Conservation (phyloP, 2,888 invertebrate species). For the Ennomos fuscantarius region DNA sequence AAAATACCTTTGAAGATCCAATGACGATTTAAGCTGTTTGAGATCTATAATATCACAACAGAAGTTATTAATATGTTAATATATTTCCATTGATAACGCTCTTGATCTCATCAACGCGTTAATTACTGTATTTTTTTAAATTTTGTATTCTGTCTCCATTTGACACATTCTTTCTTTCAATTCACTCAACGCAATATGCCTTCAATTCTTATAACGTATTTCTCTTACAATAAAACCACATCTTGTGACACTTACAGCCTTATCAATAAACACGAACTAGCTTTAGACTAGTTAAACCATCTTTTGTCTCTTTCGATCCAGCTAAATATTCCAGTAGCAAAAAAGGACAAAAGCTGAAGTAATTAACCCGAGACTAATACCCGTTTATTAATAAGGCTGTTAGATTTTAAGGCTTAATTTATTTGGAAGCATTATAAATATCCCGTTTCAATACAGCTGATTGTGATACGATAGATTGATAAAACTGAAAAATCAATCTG, state of each 20-base stretch:
- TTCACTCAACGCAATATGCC: constrained; percentile 56
- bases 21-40: constrained; percentile 53
- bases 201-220: constrained; percentile 40
- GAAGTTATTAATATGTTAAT: constrained; percentile 45
- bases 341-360: too few species aligned
- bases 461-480: too few species aligned
- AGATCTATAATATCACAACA: constrained; percentile 76
- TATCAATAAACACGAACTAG: too few species aligned
- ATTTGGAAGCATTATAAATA: constrained; percentile 40
- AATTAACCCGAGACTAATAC: too few species aligned
- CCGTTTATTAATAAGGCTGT: too few species aligned
- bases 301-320: too few species aligned
- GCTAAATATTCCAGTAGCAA: too few species aligned
- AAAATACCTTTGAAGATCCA: constrained; percentile 47
- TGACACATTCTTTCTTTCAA: constrained; percentile 56
- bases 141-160: constrained; percentile 65
- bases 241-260: constrained; percentile 47
- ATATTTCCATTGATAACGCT: not conserved
- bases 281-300: too few species aligned
- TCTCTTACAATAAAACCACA: constrained; percentile 39
- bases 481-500: too few species aligned
- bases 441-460: constrained; percentile 10
- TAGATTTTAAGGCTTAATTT: constrained; percentile 20
- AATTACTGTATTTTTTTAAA: not conserved
- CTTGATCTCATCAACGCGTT: constrained; percentile 18